Evolutionary conservation across 2,797 vertebrate species (phyloP).

Genomic region (Fistularia tabacaria): DNA sequence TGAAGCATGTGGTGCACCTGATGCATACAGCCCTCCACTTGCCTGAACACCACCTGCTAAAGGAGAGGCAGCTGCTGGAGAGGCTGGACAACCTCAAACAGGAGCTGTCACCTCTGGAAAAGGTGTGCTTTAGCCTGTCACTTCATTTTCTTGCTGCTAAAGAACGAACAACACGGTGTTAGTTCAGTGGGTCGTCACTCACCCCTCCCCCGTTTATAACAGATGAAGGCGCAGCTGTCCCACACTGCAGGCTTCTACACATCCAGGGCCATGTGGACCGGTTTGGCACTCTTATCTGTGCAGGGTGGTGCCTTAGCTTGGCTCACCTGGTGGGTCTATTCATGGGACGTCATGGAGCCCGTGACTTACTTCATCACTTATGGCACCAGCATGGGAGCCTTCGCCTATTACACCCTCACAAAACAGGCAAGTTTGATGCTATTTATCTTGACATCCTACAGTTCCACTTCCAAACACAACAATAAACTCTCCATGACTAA

Average conservation of each 20-base stretch:
- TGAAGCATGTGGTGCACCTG: constrained; percentile 83
- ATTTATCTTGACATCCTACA: neutral
- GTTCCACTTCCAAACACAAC: too few relatives aligned
- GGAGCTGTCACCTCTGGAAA: constrained; percentile 84
- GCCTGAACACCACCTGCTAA: constrained; percentile 79
- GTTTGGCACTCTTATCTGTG: constrained; percentile 85
- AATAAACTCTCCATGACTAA: too few relatives aligned
- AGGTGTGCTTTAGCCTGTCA: constrained; percentile 58
- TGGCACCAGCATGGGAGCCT: constrained; percentile 85
- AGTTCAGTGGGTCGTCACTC: neutral
- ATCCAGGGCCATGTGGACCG: constrained; percentile 79
- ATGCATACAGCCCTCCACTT: constrained; percentile 82
- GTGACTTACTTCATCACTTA: constrained; percentile 95
- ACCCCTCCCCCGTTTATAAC: neutral
- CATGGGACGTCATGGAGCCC: constrained; percentile 96
- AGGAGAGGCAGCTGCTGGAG: constrained; percentile 80
- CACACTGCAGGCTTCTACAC: constrained; percentile 71
- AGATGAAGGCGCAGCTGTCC: constrained; percentile 81
- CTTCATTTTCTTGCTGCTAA: too few relatives aligned
- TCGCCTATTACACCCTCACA: constrained; percentile 88
- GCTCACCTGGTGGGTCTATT: constrained; percentile 98
- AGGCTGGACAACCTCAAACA: constrained; percentile 80
- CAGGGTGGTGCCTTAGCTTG: constrained; percentile 90
- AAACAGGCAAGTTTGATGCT: constrained; percentile 74
- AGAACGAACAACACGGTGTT: neutral